These are phyloP conservation scores for Nematostella vectensis DNA, from an alignment of 92 coral and sea anemone species.

Conservation along the genomic window DNA sequence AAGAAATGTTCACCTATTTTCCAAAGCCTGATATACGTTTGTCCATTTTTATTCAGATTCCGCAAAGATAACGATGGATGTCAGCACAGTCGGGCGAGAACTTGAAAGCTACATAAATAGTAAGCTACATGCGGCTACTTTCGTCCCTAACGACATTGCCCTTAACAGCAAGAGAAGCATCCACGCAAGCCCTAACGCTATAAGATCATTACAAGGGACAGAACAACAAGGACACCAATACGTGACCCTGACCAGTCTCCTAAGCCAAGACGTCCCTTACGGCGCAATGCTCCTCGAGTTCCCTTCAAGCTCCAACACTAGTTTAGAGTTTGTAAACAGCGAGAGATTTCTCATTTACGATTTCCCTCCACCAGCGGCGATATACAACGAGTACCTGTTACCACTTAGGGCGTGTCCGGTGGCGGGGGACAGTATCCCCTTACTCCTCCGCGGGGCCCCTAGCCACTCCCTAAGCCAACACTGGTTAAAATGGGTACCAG, in stretches of 20 bases:
- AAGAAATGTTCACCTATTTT: too few species aligned
- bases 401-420: conserved; percentile 77
- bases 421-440: conserved; percentile 58
- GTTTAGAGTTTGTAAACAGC: conserved; percentile 46
- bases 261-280: conserved; percentile 67
- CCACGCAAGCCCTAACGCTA: too few species aligned
- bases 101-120: too few species aligned
- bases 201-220: too few species aligned
- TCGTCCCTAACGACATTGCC: too few species aligned
- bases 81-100: too few species aligned
- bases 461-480: conserved; percentile 33
- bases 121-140: too few species aligned
- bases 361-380: conserved; percentile 28
- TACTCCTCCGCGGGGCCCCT: conserved; percentile 49
- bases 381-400: conserved; percentile 50
- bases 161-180: too few species aligned
- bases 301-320: conserved; percentile 66
- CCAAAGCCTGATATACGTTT: too few species aligned
- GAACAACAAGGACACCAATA: too few species aligned
- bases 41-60: too few species aligned
- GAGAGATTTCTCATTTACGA: conserved; percentile 62
- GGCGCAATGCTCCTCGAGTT: conserved; percentile 58
- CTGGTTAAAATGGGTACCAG: conserved; percentile 69
- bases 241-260: conserved; percentile 49
- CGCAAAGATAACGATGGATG: too few species aligned